A percentile compares a stretch with the other conserved stretches of the same genome.
Evolutionary conservation across 2,888 invertebrate genomes (phyloP).

Genomic region (Drosophila flavopinicola): DNA sequence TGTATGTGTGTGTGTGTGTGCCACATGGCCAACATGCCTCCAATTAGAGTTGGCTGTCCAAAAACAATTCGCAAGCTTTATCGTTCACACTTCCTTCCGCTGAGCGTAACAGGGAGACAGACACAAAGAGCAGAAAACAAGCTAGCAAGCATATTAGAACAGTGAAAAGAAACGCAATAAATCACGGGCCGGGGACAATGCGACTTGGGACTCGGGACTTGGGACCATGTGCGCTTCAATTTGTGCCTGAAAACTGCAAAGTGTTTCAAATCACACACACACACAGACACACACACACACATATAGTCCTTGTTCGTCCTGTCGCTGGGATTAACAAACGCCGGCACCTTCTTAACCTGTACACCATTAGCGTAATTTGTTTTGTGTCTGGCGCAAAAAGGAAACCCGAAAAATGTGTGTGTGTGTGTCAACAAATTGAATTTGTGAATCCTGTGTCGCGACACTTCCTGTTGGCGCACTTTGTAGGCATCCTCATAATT

Average conservation of each 20-base stretch:
- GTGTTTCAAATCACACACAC: slow-evolving; percentile 56
- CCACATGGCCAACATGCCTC: slow-evolving; percentile 45
- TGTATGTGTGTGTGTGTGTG: too few species aligned
- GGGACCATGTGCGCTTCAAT: slow-evolving; percentile 32
- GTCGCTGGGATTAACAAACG: slow-evolving; percentile 55
- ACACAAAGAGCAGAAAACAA: slow-evolving; percentile 13
- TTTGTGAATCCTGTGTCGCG: slow-evolving; percentile 36
- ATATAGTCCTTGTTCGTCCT: slow-evolving; percentile 29
- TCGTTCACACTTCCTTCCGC: slow-evolving; percentile 67
- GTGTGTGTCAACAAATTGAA: slow-evolving; percentile 55
- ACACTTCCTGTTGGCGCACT: slow-evolving; percentile 41
- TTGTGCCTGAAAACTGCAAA: slow-evolving; percentile 34
- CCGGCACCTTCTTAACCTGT: slow-evolving; percentile 70
- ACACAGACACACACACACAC: slow-evolving; percentile 17
- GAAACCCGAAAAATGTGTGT: slow-evolving; percentile 62
- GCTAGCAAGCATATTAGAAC: slow-evolving; percentile 19
- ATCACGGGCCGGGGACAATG: slow-evolving; percentile 47
- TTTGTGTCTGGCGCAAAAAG: slow-evolving; percentile 45
- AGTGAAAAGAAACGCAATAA: slow-evolving; percentile 49
- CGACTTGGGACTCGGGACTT: too few species aligned
- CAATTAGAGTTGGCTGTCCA: slow-evolving; percentile 60
- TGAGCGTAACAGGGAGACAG: slow-evolving; percentile 22
- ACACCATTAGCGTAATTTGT: slow-evolving; percentile 74
- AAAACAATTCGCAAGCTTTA: slow-evolving; percentile 60
- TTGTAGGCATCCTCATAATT: slow-evolving; percentile 53